Evolutionary conservation across 2,888 invertebrate species (phyloP).

Genomic region (Leptopilina drosophilae): DNA sequence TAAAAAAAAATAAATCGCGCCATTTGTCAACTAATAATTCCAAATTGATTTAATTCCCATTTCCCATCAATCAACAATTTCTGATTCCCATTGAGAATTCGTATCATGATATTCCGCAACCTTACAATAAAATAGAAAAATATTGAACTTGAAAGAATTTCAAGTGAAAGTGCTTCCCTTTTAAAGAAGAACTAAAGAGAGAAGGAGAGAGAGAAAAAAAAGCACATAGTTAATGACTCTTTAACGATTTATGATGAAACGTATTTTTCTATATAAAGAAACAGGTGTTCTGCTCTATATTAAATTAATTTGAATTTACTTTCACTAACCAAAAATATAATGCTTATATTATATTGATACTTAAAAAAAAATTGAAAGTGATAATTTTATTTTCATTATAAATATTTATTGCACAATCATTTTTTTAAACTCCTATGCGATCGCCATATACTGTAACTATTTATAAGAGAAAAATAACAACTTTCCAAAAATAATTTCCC

Average conservation of each 20-base stretch:
- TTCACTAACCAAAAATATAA: constrained; percentile 11
- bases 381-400: neutral
- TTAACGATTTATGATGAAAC: neutral
- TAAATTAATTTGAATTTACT: constrained; percentile 22
- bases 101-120: no score
- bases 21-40: no score
- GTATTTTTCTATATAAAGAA: neutral
- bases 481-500: neutral
- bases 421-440: neutral
- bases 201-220: no score
- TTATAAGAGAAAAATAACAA: neutral
- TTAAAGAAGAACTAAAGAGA: neutral
- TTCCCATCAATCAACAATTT: neutral
- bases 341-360: no score
- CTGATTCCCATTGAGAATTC: no score
- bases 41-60: neutral
- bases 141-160: neutral
- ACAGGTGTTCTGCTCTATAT: neutral
- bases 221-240: neutral
- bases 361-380: constrained; percentile 2
- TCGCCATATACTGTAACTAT: neutral
- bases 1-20: no score
- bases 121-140: constrained; percentile 22
- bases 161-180: neutral
- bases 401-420: neutral